These are phyloP conservation scores for Catharus bicknelli DNA, from an alignment of 2,113 vertebrate genomes.

Conservation along the genomic window DNA sequence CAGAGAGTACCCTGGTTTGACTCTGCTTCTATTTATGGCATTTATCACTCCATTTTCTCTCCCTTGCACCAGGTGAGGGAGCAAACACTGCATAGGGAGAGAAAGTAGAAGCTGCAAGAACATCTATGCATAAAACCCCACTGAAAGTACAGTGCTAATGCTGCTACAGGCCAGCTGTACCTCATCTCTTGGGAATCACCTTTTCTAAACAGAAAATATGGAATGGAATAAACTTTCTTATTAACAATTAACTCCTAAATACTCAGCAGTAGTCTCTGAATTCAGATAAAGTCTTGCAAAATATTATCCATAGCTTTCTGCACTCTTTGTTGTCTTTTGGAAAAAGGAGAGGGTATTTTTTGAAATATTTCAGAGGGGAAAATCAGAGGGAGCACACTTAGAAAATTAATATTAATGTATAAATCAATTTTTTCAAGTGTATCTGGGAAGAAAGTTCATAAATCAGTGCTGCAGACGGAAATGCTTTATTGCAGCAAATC, in stretches of 20 bases:
- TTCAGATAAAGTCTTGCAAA: neutral
- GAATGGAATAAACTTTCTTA: neutral
- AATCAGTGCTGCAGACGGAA: neutral
- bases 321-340: neutral
- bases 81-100: neutral
- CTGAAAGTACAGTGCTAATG: neutral
- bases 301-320: neutral
- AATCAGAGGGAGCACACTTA: neutral
- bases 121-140: neutral
- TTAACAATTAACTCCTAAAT: neutral
- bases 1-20: neutral
- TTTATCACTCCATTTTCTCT: neutral
- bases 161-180: neutral
- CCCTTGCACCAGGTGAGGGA: neutral
- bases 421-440: neutral
- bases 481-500: neutral
- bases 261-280: neutral
- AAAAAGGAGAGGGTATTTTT: neutral
- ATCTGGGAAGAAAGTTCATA: neutral
- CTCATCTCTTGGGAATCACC: neutral
- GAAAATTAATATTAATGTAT: neutral
- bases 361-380: neutral
- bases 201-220: neutral
- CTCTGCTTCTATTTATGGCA: neutral
- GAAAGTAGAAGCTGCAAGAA: neutral